phyloP scores from a whole-genome alignment of 2,888 invertebrate genomes.

The Dryadula phaetusa region DNA sequence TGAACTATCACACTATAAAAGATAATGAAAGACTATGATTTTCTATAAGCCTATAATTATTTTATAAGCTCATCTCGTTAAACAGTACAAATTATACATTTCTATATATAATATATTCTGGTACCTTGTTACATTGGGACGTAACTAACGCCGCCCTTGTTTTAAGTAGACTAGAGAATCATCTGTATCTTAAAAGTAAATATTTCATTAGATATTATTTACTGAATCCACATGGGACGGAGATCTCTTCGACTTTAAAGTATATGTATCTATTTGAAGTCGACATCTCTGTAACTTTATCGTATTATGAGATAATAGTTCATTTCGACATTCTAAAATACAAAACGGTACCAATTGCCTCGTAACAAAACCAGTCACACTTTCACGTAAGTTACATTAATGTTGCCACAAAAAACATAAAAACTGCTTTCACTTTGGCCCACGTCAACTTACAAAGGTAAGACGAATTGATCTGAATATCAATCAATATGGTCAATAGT shows the following conservation, averaged over 20 bases:
- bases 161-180: neutral
- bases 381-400: conserved; percentile 38
- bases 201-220: neutral
- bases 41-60: too few species aligned
- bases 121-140: too few species aligned
- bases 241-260: neutral
- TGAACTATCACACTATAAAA: too few species aligned
- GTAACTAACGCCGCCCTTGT: neutral
- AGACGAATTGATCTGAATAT: conserved; percentile 37
- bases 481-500: conserved; percentile 11
- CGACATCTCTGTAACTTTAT: neutral
- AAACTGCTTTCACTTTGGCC: conserved; percentile 43
- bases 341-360: conserved; percentile 29
- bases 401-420: conserved; percentile 34
- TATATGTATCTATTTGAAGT: neutral
- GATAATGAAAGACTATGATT: too few species aligned
- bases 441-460: conserved; percentile 34
- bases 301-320: conserved; percentile 16
- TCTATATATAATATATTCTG: too few species aligned
- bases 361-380: conserved; percentile 36
- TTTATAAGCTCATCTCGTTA: too few species aligned
- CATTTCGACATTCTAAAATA: conserved; percentile 26
- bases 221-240: conserved; percentile 1
- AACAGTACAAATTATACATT: too few species aligned
- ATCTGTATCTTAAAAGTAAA: neutral